These are phyloP conservation scores for Sinocyclocheilus rhinocerous DNA, from an alignment of 2,113 vertebrate species.

Conservation along the genomic window DNA sequence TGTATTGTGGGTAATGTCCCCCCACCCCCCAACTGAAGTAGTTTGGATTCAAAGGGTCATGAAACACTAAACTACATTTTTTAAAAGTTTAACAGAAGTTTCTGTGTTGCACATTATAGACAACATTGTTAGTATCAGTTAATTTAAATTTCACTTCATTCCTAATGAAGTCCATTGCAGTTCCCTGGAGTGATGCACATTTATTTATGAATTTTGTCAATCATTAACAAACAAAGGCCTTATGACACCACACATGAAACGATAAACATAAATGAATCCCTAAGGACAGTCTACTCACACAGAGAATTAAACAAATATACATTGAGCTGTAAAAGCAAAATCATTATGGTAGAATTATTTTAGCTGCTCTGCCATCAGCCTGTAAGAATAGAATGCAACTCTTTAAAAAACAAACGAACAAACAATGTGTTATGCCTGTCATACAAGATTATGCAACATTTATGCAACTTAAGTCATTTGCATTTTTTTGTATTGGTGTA, in stretches of 20 bases:
- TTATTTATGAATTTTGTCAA: background rate
- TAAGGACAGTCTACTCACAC: background rate
- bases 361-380: background rate
- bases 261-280: background rate
- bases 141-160: background rate
- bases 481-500: too few relatives aligned
- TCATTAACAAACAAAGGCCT: background rate
- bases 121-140: background rate
- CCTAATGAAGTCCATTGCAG: background rate
- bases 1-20: background rate
- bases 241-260: background rate
- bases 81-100: background rate
- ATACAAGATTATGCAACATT: too few relatives aligned
- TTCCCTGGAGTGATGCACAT: background rate
- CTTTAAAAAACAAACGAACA: too few relatives aligned
- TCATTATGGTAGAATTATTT: background rate
- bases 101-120: background rate
- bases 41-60: background rate
- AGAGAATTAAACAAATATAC: background rate
- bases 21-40: background rate
- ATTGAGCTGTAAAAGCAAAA: background rate
- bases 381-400: background rate
- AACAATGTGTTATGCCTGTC: too few relatives aligned
- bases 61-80: background rate
- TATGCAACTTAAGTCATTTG: too few relatives aligned